Conservation (phyloP, 2,888 invertebrate species). For the Euzetes globulus region DNA sequence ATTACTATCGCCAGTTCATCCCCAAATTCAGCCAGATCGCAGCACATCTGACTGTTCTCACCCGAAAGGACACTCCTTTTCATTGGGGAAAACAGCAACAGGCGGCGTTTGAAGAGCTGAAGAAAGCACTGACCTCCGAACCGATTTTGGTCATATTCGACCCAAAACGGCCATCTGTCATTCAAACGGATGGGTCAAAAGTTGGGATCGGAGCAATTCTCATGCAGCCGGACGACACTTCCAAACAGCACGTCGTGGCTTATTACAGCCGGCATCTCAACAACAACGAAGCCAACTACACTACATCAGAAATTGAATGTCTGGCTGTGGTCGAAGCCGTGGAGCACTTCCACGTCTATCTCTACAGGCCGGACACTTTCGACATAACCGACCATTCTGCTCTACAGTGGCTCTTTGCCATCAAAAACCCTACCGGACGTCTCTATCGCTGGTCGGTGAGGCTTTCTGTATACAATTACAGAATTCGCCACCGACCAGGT, state of each 20-base stretch:
- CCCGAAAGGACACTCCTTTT: neutral
- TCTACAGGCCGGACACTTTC: neutral
- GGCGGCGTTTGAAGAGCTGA: neutral
- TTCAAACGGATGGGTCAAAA: neutral
- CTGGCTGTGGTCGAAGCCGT: constrained; percentile 3
- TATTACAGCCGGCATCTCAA: neutral
- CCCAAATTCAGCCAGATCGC: neutral
- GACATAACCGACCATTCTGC: neutral
- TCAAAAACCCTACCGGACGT: neutral
- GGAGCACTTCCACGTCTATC: constrained; percentile 3
- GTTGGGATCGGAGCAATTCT: neutral
- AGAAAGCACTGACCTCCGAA: neutral
- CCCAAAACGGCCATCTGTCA: neutral
- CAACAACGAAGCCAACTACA: constrained; percentile 29
- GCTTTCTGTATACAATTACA: too few relatives aligned
- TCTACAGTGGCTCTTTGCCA: neutral
- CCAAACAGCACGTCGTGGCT: neutral
- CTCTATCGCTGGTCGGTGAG: neutral
- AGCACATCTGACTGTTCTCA: neutral
- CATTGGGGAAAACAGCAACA: neutral
- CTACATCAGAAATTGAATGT: constrained; percentile 4
- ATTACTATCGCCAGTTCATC: neutral
- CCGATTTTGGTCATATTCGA: neutral
- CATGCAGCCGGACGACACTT: neutral
- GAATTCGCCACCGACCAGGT: too few relatives aligned